These are phyloP conservation scores for Oreochromis spilurus DNA, from an alignment of 2,113 vertebrate genomes.

Conservation along the genomic window DNA sequence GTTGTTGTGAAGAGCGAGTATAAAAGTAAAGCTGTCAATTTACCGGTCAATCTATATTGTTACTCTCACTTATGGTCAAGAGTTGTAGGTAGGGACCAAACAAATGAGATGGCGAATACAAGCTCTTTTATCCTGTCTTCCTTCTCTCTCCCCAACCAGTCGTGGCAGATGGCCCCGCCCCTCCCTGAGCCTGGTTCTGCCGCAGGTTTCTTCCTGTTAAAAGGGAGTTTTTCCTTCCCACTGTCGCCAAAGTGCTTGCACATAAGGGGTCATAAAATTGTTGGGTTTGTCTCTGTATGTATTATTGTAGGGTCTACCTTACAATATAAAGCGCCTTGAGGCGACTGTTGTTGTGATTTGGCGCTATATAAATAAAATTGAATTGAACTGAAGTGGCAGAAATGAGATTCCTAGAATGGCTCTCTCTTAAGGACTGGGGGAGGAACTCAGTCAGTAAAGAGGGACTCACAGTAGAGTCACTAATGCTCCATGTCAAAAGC, in stretches of 20 bases:
- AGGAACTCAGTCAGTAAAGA: neutral
- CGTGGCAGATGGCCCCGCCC: neutral
- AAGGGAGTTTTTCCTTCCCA: neutral
- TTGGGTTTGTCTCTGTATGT: neutral
- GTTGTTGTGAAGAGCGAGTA: neutral
- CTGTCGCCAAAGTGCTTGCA: neutral
- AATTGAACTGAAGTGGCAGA: neutral
- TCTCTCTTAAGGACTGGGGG: neutral
- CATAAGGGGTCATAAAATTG: neutral
- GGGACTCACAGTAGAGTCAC: neutral
- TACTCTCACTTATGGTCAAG: neutral
- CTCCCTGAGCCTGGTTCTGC: neutral
- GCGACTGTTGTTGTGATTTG: neutral
- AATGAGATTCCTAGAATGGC: neutral
- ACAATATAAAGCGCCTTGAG: neutral
- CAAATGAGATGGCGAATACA: neutral
- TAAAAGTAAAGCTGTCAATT: neutral
- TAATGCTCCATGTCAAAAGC: neutral
- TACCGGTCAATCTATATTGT: neutral
- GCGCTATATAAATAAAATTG: neutral
- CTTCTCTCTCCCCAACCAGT: rapidly evolving
- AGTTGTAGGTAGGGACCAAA: neutral
- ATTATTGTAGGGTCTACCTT: neutral
- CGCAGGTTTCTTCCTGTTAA: neutral
- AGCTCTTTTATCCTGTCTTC: neutral